Conservation (phyloP, 2,888 invertebrate genomes). For the Andrena flavipes region DNA sequence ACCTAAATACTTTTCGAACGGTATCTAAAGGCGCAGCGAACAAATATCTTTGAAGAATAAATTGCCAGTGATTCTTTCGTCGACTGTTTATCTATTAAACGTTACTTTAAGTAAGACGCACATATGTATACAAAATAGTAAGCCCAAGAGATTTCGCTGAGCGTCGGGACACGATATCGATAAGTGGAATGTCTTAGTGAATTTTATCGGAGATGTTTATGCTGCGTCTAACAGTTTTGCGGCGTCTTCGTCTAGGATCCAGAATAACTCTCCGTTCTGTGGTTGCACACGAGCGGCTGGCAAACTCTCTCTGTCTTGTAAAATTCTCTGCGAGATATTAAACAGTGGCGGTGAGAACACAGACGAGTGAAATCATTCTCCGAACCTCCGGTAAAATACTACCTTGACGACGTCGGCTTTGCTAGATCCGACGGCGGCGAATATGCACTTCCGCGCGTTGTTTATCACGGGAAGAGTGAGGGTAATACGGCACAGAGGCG, state of each 20-base stretch:
- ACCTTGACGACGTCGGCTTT: conserved; percentile 97
- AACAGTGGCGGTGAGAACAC: conserved; percentile 35
- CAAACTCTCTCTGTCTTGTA: conserved; percentile 90
- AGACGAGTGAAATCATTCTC: not conserved
- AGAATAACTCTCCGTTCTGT: conserved; percentile 88
- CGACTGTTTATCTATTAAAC: conserved; percentile 50
- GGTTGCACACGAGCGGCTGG: conserved; percentile 93
- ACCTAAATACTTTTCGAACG: conserved; percentile 30
- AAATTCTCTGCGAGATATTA: conserved; percentile 88
- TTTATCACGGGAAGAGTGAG: conserved; percentile 96
- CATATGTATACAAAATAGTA: conserved; percentile 70
- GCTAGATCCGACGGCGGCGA: conserved; percentile 92
- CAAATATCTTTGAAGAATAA: conserved; percentile 46
- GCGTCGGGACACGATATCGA: conserved; percentile 14
- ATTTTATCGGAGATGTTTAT: conserved; percentile 26
- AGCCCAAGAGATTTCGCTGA: conserved; percentile 57
- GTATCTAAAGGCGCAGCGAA: conserved; percentile 31
- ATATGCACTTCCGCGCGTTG: conserved; percentile 92
- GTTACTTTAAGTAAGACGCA: conserved; percentile 70
- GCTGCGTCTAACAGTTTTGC: conserved; percentile 67
- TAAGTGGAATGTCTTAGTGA: conserved; percentile 69
- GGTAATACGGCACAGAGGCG: conserved; percentile 95
- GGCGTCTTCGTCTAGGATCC: conserved; percentile 84
- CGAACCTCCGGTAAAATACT: conserved; percentile 55
- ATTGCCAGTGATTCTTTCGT: conserved; percentile 31